Evolutionary conservation across 2,797 vertebrate genomes (phyloP), one percentile per base, ranked within the genome.

Genomic region (Enteromius paludinosus): DNA sequence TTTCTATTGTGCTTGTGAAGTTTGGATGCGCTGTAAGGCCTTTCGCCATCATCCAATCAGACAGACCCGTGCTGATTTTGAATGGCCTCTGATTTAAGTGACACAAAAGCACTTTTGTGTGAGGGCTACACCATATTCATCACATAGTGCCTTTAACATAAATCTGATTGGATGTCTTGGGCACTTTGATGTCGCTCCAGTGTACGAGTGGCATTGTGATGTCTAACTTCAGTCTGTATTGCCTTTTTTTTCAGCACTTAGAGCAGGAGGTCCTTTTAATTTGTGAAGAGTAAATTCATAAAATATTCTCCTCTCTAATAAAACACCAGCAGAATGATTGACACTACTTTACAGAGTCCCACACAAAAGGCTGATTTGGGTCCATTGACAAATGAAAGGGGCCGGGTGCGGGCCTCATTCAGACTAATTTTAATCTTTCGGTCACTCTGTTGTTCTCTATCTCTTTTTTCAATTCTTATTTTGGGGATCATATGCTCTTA

Each of bases 21-120:
- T 88, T 88, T 87, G 85, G 86, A 86, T 80, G 87, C 85, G 79
- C 61, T 83, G 86, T 82, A 83, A 85, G 83, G 84, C 86, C 84
- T 84, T 83, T 84, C 77, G 75, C 85, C 83, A 87, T 88, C 87
- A 74, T 86, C 88, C 86, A 86, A 84, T 87, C 80, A 83, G 83
- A 86, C 76, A 82, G 80, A 59, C 73, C 72, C 52, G 84, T 78
- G 84, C 81, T 79, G 81, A 79, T 64, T 75, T 84, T 89, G 90
- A 89, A 90, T 88, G 83, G 90, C 82, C 79, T 78, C 86, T 86
- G 87, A 85, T 83, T 78, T 84, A 79, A 86, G 81, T 81, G 59
- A 87, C 87, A 91, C 89, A 90, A 90, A 89, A 86, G 84, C 84
- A 84, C 88, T 89, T 89, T 91, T 91, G 89, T 90, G 87, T 65